Conservation (phyloP, 2,113 vertebrate species). For the Galbula dea region DNA sequence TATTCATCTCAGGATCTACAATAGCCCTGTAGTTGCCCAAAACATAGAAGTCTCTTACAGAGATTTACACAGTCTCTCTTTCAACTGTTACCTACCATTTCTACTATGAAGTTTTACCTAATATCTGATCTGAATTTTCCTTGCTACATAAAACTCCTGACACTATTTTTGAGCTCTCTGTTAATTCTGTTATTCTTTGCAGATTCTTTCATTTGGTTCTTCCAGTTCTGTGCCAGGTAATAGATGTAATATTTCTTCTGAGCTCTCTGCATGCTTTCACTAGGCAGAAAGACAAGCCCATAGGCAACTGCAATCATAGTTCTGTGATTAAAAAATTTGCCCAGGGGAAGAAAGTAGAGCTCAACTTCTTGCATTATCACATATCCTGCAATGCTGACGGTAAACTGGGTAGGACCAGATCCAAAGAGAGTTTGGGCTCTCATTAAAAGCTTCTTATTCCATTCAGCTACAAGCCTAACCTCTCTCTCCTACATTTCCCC, state of each 20-base stretch:
- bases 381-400: background rate
- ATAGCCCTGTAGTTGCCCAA: background rate
- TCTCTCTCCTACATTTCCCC: background rate
- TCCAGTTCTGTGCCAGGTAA: background rate
- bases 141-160: background rate
- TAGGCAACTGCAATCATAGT: background rate
- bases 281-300: background rate
- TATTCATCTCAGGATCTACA: background rate
- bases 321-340: conserved; percentile 22
- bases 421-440: background rate
- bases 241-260: conserved; percentile 2
- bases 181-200: background rate
- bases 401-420: background rate
- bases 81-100: background rate
- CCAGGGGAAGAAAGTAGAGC: background rate
- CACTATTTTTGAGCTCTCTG: background rate
- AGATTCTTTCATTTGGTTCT: background rate
- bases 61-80: background rate
- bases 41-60: background rate
- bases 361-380: background rate
- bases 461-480: background rate
- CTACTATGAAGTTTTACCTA: background rate
- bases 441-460: background rate
- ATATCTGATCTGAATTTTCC: background rate
- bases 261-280: background rate